Evolutionary conservation across 2,797 vertebrate genomes (phyloP), one percentile per base, ranked within the genome.

Genomic region (Anableps anableps): DNA sequence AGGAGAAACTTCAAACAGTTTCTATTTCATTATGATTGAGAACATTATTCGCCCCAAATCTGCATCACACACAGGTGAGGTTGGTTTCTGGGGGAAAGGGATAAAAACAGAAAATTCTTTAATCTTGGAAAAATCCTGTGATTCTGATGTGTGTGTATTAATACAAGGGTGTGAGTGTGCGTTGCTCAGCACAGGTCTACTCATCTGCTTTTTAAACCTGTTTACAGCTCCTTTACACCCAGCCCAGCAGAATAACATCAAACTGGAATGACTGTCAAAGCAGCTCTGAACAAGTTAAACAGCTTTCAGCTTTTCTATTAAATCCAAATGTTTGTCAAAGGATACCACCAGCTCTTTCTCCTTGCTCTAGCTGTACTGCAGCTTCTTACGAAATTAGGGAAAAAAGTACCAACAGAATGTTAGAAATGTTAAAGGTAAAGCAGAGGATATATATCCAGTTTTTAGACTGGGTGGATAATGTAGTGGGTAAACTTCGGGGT

Each of bases 1-100:
- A 79, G 85, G 74, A 91, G 84, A 91, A 91, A 93, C 91, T 91
- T 94, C 89, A 94, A 94, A 92, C 88, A 92, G 81, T 77, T 68
- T 64, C 68, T 73, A 60, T 85, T 92, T 94, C 87, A 92, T 92
- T 94, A 92, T 82, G 88, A 88, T 74, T 3, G 34, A 74, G 91
- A 83, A 88, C 77, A 89, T 88, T 89, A 84, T 88, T 84, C 78
- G 19, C 74, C 73, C 62, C 71, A 79, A 88, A 90, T 90, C 87
- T 87, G 84, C 86, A 89, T 89, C 79, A 76, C 79, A 80, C 85
- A 88, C 64, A 93, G 90, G 90, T 90, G 85, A 73, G 86, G 80
- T 34, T 86, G 73, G 83, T 91, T 89, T 19, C 85, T 80, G 81
- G 88, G 88, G 89, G 87, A 78, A 58, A 77, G 16, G 82, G 85